Evolutionary conservation across 2,113 vertebrate genomes (phyloP).

Genomic region (Cottus gobio): DNA sequence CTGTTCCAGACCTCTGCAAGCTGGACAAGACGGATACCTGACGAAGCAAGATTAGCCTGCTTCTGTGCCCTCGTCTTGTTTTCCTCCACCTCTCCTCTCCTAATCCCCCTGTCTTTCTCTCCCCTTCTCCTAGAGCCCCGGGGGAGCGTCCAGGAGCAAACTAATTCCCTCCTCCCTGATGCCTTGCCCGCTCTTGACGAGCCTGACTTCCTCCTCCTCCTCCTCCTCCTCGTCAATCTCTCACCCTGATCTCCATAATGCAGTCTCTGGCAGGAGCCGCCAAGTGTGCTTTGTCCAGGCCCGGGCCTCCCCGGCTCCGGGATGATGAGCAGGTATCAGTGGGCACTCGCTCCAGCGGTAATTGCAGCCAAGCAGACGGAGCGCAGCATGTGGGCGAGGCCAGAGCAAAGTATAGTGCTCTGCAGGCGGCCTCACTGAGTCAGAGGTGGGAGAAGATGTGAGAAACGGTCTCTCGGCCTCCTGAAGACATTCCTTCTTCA

Average conservation of each 20-base stretch:
- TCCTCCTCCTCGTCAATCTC: slow-evolving; percentile 59
- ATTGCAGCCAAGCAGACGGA: slow-evolving; percentile 55
- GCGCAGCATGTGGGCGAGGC: slow-evolving; percentile 36
- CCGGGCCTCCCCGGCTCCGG: slow-evolving; percentile 31
- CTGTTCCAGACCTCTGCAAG: slow-evolving; percentile 1
- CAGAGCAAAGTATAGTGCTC: slow-evolving; percentile 1
- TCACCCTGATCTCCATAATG: slow-evolving; percentile 70
- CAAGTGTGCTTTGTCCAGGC: slow-evolving; percentile 51
- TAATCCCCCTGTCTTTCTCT: slow-evolving; percentile 34
- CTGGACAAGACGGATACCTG: neutral
- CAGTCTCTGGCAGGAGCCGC: slow-evolving; percentile 64
- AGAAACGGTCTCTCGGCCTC: neutral
- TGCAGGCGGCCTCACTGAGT: slow-evolving; percentile 10
- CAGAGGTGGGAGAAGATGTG: slow-evolving; percentile 28
- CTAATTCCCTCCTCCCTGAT: slow-evolving; percentile 56
- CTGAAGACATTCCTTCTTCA: neutral
- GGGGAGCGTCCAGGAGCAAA: slow-evolving; percentile 52
- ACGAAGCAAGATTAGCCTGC: slow-evolving; percentile 27
- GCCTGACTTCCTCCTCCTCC: slow-evolving; percentile 22
- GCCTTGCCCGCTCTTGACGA: slow-evolving; percentile 34
- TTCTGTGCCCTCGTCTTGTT: neutral
- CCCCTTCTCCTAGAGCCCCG: slow-evolving; percentile 26
- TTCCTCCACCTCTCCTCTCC: neutral
- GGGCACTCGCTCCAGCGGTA: slow-evolving; percentile 43
- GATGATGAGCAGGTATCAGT: slow-evolving; percentile 66